Percentiles rank a stretch among this genome's conserved stretches.
Conservation (phyloP, 1,140 invertebrate genomes). For the Lepidostoma basale region DNA sequence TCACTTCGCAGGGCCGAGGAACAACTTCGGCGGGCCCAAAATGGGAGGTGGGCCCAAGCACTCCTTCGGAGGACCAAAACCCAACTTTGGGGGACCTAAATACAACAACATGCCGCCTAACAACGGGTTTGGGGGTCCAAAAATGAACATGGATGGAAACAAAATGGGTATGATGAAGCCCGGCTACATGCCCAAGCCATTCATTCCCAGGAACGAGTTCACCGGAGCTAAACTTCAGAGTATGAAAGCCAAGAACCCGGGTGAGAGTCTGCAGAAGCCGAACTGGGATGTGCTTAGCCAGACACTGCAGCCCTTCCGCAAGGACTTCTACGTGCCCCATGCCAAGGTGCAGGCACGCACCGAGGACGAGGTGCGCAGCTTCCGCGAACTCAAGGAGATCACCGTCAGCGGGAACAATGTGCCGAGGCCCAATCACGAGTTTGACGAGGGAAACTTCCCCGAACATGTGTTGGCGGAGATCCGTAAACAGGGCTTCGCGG, state of each 20-base stretch:
- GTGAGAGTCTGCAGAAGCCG: conserved; percentile 80
- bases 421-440: conserved; percentile 84
- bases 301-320: conserved; percentile 81
- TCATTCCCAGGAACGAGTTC: conserved; percentile 53
- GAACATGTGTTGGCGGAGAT: conserved; percentile 81
- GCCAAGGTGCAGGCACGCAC: conserved; percentile 73
- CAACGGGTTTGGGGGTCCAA: conserved; percentile 60
- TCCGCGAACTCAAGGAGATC: conserved; percentile 79
- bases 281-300: conserved; percentile 75
- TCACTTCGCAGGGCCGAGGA: conserved; percentile 54
- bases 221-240: conserved; percentile 65
- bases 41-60: conserved; percentile 62
- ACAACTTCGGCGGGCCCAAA: conserved; percentile 56
- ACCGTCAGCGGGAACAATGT: conserved; percentile 83
- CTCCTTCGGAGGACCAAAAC: conserved; percentile 60
- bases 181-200: conserved; percentile 51
- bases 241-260: conserved; percentile 73
- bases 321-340: conserved; percentile 91
- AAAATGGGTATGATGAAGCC: conserved; percentile 54
- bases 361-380: conserved; percentile 75
- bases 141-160: conserved; percentile 49
- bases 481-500: conserved; percentile 80
- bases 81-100: conserved; percentile 60
- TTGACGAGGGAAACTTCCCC: conserved; percentile 90
- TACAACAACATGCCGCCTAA: conserved; percentile 55